These are phyloP conservation scores for Diabrotica undecimpunctata DNA, from an alignment of 1,140 invertebrate genomes.

Conservation along the genomic window DNA sequence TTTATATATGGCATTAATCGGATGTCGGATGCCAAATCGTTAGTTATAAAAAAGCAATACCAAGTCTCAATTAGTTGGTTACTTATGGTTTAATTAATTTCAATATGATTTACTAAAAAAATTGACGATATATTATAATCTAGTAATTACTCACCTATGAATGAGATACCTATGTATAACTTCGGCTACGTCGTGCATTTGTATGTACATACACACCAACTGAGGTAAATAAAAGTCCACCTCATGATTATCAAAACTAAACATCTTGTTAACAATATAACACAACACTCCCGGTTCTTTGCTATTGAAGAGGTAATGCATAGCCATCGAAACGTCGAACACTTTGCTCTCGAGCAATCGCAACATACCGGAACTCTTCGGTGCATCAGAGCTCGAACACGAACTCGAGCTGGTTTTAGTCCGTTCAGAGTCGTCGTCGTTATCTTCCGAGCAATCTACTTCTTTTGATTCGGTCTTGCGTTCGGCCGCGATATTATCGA, in stretches of 20 bases:
- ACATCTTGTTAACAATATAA: conserved; percentile 95
- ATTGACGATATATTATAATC: too few relatives aligned
- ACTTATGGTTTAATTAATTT: too few relatives aligned
- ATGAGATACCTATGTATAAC: conserved; percentile 91
- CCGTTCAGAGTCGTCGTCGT: background rate
- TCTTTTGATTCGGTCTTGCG: conserved; percentile 8
- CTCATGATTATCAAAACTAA: conserved; percentile 86
- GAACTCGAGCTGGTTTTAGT: conserved; percentile 21
- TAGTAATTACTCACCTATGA: conserved; percentile 62
- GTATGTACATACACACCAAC: conserved; percentile 96
- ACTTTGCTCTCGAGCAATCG: conserved; percentile 93
- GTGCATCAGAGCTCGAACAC: conserved; percentile 16
- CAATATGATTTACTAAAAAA: too few relatives aligned
- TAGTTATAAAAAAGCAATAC: too few relatives aligned
- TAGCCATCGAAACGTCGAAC: conserved; percentile 97
- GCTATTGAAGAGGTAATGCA: conserved; percentile 97
- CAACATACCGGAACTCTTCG: conserved; percentile 56
- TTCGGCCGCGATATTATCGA: conserved; percentile 41
- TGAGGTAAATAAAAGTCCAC: conserved; percentile 98
- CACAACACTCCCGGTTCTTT: conserved; percentile 96
- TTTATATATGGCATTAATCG: too few relatives aligned
- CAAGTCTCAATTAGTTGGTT: too few relatives aligned
- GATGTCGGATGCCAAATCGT: too few relatives aligned
- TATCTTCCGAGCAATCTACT: conserved; percentile 9
- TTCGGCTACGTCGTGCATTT: conserved; percentile 94